These are phyloP conservation scores for Nesidiocoris tenuis DNA, from an alignment of 2,888 invertebrate species.

Conservation along the genomic window DNA sequence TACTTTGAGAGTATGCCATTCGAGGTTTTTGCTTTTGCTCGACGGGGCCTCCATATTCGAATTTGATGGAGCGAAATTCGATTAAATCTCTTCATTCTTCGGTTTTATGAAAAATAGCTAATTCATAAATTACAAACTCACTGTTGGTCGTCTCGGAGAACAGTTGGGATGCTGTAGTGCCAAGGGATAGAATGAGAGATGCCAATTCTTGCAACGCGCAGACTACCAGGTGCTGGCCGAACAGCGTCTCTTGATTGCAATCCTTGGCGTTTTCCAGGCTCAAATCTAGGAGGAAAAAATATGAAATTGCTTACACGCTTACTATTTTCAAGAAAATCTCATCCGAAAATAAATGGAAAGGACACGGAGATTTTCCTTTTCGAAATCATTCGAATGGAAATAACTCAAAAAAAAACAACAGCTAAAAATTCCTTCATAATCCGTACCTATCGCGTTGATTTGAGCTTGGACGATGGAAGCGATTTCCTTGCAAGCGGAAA, in stretches of 20 bases:
- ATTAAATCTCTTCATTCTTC: too few species aligned
- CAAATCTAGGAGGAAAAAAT: slow-evolving; percentile 61
- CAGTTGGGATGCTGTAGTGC: slow-evolving; percentile 91
- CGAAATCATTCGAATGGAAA: slow-evolving; percentile 19
- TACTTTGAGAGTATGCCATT: too few species aligned
- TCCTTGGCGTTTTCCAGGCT: slow-evolving; percentile 91
- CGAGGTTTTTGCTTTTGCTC: too few species aligned
- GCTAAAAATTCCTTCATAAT: neutral
- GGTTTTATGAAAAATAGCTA: too few species aligned
- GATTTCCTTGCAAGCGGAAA: slow-evolving; percentile 91
- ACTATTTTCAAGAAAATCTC: neutral
- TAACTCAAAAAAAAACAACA: slow-evolving; percentile 2
- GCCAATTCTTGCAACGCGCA: slow-evolving; percentile 94
- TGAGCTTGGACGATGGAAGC: slow-evolving; percentile 88
- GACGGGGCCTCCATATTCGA: too few species aligned
- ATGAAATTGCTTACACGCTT: slow-evolving; percentile 25
- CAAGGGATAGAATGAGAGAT: slow-evolving; percentile 81
- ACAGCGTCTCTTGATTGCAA: slow-evolving; percentile 84
- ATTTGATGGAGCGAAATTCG: too few species aligned
- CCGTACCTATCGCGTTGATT: slow-evolving; percentile 80
- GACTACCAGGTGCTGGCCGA: slow-evolving; percentile 86
- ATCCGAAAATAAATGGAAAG: slow-evolving; percentile 17
- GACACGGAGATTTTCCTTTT: too few species aligned
- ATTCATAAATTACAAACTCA: slow-evolving; percentile 57
- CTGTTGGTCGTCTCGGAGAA: slow-evolving; percentile 83